Conservation (phyloP, 2,888 invertebrate genomes). For the Nomada ruficornis region DNA sequence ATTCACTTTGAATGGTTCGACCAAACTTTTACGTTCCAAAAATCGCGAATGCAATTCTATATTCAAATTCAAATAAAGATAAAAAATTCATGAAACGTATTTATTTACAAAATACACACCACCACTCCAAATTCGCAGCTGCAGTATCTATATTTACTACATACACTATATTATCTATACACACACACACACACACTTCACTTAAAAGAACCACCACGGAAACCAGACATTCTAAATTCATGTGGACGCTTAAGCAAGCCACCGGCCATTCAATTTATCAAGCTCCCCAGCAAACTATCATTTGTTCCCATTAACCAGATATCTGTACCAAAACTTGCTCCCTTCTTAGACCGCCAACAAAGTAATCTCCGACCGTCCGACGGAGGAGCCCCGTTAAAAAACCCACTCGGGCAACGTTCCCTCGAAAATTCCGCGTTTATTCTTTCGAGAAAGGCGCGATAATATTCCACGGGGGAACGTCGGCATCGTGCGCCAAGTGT, state of each 20-base stretch:
- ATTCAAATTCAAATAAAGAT: too few relatives aligned
- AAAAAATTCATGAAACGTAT: too few relatives aligned
- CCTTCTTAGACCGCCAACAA: slow-evolving; percentile 3
- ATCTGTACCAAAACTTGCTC: slow-evolving; percentile 24
- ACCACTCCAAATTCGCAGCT: too few relatives aligned
- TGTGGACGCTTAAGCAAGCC: background rate
- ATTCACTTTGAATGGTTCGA: too few relatives aligned
- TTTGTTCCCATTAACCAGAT: background rate
- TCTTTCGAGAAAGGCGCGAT: slow-evolving; percentile 40
- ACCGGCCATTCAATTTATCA: background rate
- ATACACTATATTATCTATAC: too few relatives aligned
- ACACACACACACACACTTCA: too few relatives aligned
- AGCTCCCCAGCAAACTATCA: background rate
- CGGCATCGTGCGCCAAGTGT: background rate
- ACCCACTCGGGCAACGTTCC: slow-evolving; percentile 17
- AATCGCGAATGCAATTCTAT: too few relatives aligned
- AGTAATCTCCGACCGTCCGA: background rate
- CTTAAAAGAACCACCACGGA: too few relatives aligned
- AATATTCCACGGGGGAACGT: slow-evolving; percentile 37
- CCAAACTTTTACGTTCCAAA: too few relatives aligned
- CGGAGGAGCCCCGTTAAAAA: slow-evolving; percentile 1
- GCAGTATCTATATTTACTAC: too few relatives aligned
- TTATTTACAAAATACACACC: too few relatives aligned
- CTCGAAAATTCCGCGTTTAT: slow-evolving; percentile 30
- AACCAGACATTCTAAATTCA: background rate